Percentiles rank a stretch among this genome's conserved stretches.
Evolutionary conservation across 2,113 vertebrate species (phyloP).

Genomic region (Vidua macroura): DNA sequence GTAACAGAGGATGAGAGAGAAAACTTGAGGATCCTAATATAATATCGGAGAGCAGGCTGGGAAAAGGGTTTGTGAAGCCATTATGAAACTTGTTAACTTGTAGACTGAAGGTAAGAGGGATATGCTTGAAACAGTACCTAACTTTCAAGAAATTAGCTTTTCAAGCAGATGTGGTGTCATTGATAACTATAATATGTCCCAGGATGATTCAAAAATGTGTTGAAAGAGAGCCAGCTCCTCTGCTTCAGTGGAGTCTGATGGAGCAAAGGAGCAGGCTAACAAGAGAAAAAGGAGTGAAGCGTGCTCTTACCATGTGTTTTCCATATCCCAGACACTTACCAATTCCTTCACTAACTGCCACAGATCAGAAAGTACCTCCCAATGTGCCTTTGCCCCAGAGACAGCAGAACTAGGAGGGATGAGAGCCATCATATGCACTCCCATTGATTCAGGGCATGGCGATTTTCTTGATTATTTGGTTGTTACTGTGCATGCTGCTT

Average conservation of each 20-base stretch:
- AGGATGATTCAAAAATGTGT: neutral
- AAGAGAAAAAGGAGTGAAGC: neutral
- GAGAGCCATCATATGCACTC: neutral
- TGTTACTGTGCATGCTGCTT: neutral
- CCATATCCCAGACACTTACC: neutral
- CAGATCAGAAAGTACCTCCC: neutral
- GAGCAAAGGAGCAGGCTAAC: neutral
- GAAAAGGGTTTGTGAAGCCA: neutral
- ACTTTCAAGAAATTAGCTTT: neutral
- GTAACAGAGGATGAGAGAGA: neutral
- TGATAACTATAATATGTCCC: neutral
- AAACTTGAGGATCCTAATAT: neutral
- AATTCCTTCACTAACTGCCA: neutral
- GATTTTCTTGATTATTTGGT: neutral
- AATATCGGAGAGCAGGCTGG: neutral
- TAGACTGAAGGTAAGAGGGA: neutral
- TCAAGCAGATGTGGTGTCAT: neutral
- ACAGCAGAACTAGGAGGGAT: neutral
- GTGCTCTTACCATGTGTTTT: neutral
- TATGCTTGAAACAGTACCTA: neutral
- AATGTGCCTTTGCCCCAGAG: neutral
- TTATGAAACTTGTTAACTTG: neutral
- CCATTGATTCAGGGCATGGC: accelerated
- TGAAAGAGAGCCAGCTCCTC: neutral
- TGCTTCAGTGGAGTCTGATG: neutral